phyloP scores from a whole-genome alignment of 1,140 invertebrate species.

The Psilanteris sp. region DNA sequence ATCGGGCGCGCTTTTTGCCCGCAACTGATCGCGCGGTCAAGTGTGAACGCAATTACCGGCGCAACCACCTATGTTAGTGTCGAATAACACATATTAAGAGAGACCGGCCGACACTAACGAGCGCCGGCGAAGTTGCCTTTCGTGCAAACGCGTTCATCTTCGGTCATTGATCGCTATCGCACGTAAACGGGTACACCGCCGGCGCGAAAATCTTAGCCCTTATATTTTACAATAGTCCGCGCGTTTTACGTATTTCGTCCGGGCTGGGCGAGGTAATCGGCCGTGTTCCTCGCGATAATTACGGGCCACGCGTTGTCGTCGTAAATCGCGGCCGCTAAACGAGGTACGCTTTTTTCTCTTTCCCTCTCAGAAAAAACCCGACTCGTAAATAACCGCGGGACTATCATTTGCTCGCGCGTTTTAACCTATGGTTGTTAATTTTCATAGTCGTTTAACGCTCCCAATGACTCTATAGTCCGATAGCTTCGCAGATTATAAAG shows the following conservation, averaged over 20 bases:
- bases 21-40: conserved; percentile 68
- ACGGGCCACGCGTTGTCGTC: conserved; percentile 3
- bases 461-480: not conserved
- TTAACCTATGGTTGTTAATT: not conserved
- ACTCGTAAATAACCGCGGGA: conserved; percentile 10
- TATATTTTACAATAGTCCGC: conserved; percentile 42
- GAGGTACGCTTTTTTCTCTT: no score
- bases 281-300: conserved; percentile 34
- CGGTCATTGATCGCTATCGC: conserved; percentile 78
- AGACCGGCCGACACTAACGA: conserved; percentile 71
- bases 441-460: not conserved
- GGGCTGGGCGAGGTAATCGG: conserved; percentile 32
- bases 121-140: conserved; percentile 69
- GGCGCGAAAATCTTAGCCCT: conserved; percentile 73
- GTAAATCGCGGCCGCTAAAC: conserved; percentile 12
- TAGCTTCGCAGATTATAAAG: conserved; percentile 3
- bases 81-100: conserved; percentile 74
- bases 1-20: conserved; percentile 42
- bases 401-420: not conserved
- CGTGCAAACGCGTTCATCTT: conserved; percentile 77
- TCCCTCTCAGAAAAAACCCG: no score
- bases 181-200: conserved; percentile 75
- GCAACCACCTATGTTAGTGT: conserved; percentile 75
- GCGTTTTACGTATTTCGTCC: conserved; percentile 16
- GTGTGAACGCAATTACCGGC: conserved; percentile 77